Evolutionary conservation across 2,888 invertebrate genomes (phyloP), one percentile per base, ranked within the genome.

Genomic region (Cactoblastis cactorum): DNA sequence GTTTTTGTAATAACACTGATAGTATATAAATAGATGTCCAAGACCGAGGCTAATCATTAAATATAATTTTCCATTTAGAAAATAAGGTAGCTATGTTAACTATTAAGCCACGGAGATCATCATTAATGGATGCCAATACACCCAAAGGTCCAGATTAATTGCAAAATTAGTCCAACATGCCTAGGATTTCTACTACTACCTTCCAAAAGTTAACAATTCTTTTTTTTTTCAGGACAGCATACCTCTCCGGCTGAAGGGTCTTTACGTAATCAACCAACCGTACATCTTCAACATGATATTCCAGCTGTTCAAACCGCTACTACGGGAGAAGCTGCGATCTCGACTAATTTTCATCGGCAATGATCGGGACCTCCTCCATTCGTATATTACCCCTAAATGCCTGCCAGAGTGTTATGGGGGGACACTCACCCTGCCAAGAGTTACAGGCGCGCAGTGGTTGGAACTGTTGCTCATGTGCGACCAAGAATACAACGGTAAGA

Each of bases 271-370:
- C 37, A 97, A 97, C 51, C 58, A 58, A 51, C 58, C 58, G 35
- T 56, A 53, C 55, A 56, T 58, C 49, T 58, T 58, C 55, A 96
- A 97, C 75, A 93, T 96, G 86, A 94, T 97, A 32, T 97, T 97
- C 80, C 93, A 95, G 24, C 87, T 98, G 19, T 95, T 97, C 86
- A 96, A 96, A 77, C 97, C 97, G 1, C 96, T 98, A 89, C 89
- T 98, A 49, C 92, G 94, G 55, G 96, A 97, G 69, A 97, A 98
- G 79, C 87, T 97, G 33, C 93, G 94, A 53, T 93, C 91, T 41
- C 92, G 97, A 66, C 95, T 96, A 59, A 91, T 94, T 51, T 96
- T 96, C 88, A 94, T 96, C 75, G 95, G 95, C 35, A 93, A 91
- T 4, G 95, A 96, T 71, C 91, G 93, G 38, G 93, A 94, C 51